Evolutionary conservation across 2,797 vertebrate genomes (phyloP), one percentile per base, ranked within the genome.

Genomic region (Diplodus puntazzo): DNA sequence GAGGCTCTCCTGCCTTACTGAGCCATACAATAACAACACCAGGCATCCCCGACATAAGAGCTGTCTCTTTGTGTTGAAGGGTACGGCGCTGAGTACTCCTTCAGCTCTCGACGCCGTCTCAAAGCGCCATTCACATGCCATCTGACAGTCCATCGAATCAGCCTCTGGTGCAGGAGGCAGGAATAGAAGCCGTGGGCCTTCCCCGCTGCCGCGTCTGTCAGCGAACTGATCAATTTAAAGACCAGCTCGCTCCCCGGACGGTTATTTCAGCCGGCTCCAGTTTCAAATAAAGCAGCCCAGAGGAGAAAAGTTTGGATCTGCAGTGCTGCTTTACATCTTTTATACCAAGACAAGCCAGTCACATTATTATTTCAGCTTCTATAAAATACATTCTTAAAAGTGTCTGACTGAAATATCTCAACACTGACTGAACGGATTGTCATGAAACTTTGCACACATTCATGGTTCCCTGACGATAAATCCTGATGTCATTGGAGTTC

Each of bases 41-140:
- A 64, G 80, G 82, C 82, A 69, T 85, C 59, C 69, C 83, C 63
- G 5, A 27, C 50, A 69, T 68, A 70, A 68, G 81, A 85, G 80
- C 84, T 74, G 85, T 74, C 82, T 88, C 76, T 86, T 77, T 82
- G 84, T 79, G 74, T 66, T 65, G 81, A 78, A 72, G 77, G 61
- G 58, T 25, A 25, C 72, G 23, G 60, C 25, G 20, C 57, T 62
- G 74, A 88, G 80, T 57, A 46, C 74, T 48, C 82, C 58, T 63
- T 72, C 69, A 58, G 83, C 73, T 77, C 82, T 69, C 54, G 1
- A 61, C 57, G 45, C 45, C 34, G 43, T 70, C 86, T 86, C 86
- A 59, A 21, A 75, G 80, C 63, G 2, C 69, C 74, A 46, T 67
- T 73, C 80, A 69, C 27, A 12, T 16, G 8, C 63, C 81, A 60